Evolutionary conservation across 2,888 invertebrate species (phyloP).

Genomic region (Heteropelma amictum): DNA sequence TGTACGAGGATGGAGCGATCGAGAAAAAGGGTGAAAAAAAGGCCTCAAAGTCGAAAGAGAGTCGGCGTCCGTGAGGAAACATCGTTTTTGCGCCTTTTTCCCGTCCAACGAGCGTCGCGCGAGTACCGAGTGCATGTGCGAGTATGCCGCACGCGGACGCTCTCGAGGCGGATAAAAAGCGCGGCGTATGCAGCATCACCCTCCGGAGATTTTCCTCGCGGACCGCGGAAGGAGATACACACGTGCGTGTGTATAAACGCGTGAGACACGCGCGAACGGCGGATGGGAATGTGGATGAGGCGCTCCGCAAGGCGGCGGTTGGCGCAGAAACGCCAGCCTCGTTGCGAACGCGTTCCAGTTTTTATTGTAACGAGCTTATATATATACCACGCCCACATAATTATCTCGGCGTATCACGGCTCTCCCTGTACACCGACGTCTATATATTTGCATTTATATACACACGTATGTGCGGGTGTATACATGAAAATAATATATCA

Average conservation of each 20-base stretch:
- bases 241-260: background rate
- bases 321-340: constrained; percentile 50
- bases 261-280: background rate
- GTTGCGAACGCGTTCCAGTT: constrained; percentile 56
- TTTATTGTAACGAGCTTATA: constrained; percentile 57
- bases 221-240: too few relatives aligned
- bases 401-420: constrained; percentile 57
- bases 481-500: too few relatives aligned
- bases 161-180: too few relatives aligned
- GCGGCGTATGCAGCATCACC: too few relatives aligned
- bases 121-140: too few relatives aligned
- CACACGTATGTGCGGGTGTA: background rate
- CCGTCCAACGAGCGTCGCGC: too few relatives aligned
- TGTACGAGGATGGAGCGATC: too few relatives aligned
- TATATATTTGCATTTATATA: constrained; percentile 10
- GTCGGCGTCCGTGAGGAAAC: background rate
- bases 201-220: too few relatives aligned
- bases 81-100: too few relatives aligned
- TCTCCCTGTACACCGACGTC: too few relatives aligned
- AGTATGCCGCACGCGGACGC: too few relatives aligned
- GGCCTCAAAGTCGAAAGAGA: constrained; percentile 7
- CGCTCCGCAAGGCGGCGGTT: constrained; percentile 47
- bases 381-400: constrained; percentile 56
- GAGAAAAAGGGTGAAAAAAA: constrained; percentile 37
- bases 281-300: constrained; percentile 10